Conservation (phyloP, 2,797 vertebrate species). For the Phalanger gymnotis region DNA sequence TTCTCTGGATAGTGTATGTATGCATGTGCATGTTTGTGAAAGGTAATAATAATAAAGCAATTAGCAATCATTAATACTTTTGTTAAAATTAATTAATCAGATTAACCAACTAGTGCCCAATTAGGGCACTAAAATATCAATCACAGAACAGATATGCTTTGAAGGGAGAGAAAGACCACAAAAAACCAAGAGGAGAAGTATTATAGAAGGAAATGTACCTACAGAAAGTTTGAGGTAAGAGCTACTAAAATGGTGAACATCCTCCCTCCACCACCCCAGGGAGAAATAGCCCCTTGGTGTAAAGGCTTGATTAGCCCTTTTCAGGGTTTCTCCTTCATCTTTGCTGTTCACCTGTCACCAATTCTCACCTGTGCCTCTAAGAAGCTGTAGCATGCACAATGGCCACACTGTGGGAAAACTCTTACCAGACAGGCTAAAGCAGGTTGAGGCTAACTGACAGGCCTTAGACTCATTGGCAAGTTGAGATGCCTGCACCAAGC, state of each 20-base stretch:
- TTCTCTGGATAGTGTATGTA: not conserved
- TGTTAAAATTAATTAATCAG: not conserved
- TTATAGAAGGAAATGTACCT: not conserved
- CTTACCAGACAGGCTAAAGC: too few species aligned
- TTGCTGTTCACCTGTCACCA: not conserved
- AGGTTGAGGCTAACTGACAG: too few species aligned
- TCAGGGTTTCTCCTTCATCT: not conserved
- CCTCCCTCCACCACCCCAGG: too few species aligned
- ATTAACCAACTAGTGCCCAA: not conserved
- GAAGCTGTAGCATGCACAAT: not conserved
- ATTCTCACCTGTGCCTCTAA: not conserved
- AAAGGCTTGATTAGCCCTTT: not conserved
- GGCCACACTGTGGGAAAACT: too few species aligned
- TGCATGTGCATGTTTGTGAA: not conserved
- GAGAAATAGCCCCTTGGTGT: not conserved
- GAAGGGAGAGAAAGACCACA: not conserved
- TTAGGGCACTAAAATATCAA: not conserved
- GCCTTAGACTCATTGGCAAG: too few species aligned
- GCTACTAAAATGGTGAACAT: not conserved
- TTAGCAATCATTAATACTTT: not conserved
- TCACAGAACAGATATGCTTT: not conserved
- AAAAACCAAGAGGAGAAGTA: not conserved
- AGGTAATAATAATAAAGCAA: not conserved
- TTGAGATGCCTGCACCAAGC: too few species aligned
- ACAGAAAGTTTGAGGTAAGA: not conserved